Evolutionary conservation across 2,888 invertebrate genomes (phyloP), one percentile per base, ranked within the genome.

Genomic region (Strigamia maritima): DNA sequence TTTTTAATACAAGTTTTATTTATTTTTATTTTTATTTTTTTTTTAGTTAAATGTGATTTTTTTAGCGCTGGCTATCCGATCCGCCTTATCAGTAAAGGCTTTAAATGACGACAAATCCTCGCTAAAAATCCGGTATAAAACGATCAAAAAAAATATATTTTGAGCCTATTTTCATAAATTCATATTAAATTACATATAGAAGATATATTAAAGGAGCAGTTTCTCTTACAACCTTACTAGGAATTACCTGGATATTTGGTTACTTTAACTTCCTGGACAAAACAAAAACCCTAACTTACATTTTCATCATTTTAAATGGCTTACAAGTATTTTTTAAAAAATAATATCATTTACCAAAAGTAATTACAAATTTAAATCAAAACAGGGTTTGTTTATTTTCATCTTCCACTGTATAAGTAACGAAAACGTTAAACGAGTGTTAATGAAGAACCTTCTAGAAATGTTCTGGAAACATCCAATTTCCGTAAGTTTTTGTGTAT

Each of bases 311-410:
- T 16, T 75, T 75, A n/a, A 40, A 40, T 19, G 76, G 38, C 22
- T 38, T 40, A 19, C 76, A 75, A 38, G 76, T 75, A 75, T 10
- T 31, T 31, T 70, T 19, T 3, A 4, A 74, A 28, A 28, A 19
- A 28, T 2, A 35, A 35, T n/a, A n/a, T n/a, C 49, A 3, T 8
- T 8, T 4, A 60, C 2, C 7, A 10, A 4, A 8, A 1, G 12
- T 60, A 24, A 24, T 60, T 10, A 10, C 22, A 60, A 22, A 8
- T 22, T 22, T 60, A 3, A 60, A 19, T 7, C 24, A 7, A 7
- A 60, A 19, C 40, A 75, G 76, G 76, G 76, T 22, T 40, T 75
- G n/a, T 75, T 75, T 75, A 75, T 75, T 19, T 75, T 75, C 76
- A n/a, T 38, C 22, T 75, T 75, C n/a, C 76, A 75, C 31, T 75